Base-by-base conservation (phyloP, 2,888 invertebrate genomes). In the Thumatha senex region DNA sequence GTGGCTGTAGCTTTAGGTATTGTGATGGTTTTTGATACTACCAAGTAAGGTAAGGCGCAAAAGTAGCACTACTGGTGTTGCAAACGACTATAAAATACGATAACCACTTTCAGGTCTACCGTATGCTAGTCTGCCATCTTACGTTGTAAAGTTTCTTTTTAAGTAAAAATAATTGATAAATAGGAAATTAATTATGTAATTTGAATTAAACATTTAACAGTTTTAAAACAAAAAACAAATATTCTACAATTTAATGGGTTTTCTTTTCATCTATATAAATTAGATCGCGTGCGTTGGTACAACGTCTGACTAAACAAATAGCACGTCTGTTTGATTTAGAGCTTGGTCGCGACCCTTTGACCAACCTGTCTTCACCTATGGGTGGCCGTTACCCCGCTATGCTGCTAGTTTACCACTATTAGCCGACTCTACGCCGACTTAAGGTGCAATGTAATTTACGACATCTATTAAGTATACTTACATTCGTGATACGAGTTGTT, bases 361-460 rank as follows among this genome's bases (percentile, higher is more conserved):
- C 48, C 61, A 34, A 44, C 59, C 76, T 84, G 81, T 86, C 85
- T 70, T 81, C 85, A 86, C 82, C 82, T 81, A 78, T 79, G 84
- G 86, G 84, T 84, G 86, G 86, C 74, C 73, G 68, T 63, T 62
- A 70, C 58, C 81, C 76, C 74, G 75, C 76, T 65, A 78, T 53
- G 77, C 75, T 67, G 61, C 62, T 71, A 75, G 72, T 72, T 67
- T 41, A 53, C 55, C 71, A 65, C 53, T 41, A 76, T 74, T 74
- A 72, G 72, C 74, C 63, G 69, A 72, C 66, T 67, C 53, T n/a
- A n/a, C n/a, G n/a, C n/a, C n/a, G n/a, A n/a, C n/a, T 42, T 18
- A 65, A 58, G 53, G 61, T 59, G 46, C 55, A 58, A 54, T 54
- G 42, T 58, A 61, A 68, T 67, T 67, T 65, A 68, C 56, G 59